Evolutionary conservation across 1,140 invertebrate species (phyloP).

Genomic region (Apis dorsata): DNA sequence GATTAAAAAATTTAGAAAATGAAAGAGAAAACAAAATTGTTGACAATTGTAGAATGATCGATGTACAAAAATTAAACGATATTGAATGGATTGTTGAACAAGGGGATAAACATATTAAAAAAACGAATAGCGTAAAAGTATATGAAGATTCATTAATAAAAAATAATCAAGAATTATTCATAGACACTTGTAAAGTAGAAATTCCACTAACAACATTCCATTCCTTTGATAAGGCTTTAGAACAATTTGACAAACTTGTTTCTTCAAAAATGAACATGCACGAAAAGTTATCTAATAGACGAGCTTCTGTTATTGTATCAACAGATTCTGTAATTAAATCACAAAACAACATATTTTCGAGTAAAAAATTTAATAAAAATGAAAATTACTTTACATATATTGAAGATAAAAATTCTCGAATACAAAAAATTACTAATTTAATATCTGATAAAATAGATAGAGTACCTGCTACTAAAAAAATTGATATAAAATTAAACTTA

Average conservation of each 20-base stretch:
- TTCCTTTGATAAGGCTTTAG: conserved; percentile 8
- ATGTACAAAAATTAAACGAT: not conserved
- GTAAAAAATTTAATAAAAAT: not conserved
- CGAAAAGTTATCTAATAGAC: not conserved
- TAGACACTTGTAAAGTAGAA: not conserved
- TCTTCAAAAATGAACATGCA: not conserved
- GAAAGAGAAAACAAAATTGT: not conserved
- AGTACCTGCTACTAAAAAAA: not conserved
- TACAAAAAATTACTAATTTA: not conserved
- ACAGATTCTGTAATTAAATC: not conserved
- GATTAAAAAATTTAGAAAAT: not conserved
- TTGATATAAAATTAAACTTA: not conserved
- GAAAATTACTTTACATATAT: not conserved
- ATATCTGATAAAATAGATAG: not conserved
- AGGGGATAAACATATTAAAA: not conserved
- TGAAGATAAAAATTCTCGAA: not conserved
- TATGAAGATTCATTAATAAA: not conserved
- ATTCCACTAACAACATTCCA: not conserved
- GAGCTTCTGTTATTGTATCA: not conserved
- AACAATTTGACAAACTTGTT: not conserved
- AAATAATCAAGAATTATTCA: not conserved
- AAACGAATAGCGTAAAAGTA: not conserved
- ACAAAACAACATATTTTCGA: not conserved
- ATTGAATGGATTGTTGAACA: too few species aligned
- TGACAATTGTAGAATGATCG: too few species aligned